Evolutionary conservation across 2,797 vertebrate genomes (phyloP), one percentile per base, ranked within the genome.

Genomic region (Hirundo rustica): DNA sequence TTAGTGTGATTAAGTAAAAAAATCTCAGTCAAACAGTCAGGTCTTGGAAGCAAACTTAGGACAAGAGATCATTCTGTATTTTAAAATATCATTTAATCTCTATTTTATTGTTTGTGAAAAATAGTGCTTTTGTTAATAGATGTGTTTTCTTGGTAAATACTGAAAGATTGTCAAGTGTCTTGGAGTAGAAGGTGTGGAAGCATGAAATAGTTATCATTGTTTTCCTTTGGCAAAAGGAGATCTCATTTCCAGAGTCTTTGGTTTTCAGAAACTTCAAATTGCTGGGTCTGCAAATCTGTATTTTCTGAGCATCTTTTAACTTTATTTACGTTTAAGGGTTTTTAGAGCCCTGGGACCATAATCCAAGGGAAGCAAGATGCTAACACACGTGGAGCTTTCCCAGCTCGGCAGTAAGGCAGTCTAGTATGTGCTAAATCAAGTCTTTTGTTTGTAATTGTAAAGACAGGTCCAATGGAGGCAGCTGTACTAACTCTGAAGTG

Each of bases 381-480:
- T 45, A 79, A 47, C 45, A 79, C 71, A 76, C 19, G 88, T 71
- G 80, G 42, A 61, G 27, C 71, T 93, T 85, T 83, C 71, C 77
- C 64, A 79, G 81, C 53, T 89, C 1, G 0, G 51, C 68, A 88
- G 53, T 87, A 76, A 90, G 72, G 38, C 76, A 85, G 29, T 47
- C 66, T 91, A 71, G 76, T 36, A 62, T 45, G 66, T 83, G 45
- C 67, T 89, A 88, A 95, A 95, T 96, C 76, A 93, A 89, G 57
- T 38, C 48, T 75, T 95, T 88, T 79, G 79, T 89, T 92, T 90
- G 87, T 15, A 93, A 70, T 86, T 89, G 76, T 90, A 72, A 95
- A 92, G 87, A 85, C 50, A 94, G 51, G 68, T 66, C 75, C 64
- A 93, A 72, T 84, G 82, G 87, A 95, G 62, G 76, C 89, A 95